Base-by-base conservation (phyloP, 2,113 vertebrate species). In the Colinus virginianus region DNA sequence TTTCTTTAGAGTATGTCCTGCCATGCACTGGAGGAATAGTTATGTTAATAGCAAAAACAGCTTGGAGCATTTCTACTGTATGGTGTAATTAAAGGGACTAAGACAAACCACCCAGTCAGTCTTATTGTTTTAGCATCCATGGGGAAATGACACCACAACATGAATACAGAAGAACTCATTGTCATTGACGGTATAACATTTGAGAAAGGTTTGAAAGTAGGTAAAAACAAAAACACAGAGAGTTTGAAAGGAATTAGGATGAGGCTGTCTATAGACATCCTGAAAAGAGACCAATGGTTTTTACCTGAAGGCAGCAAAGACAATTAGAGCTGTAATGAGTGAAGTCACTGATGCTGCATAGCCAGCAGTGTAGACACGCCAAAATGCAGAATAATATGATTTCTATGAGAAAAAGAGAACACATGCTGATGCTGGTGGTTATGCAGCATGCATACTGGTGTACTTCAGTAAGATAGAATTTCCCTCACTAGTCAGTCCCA, bases 251-350 rank as follows among this genome's bases (percentile, higher is more conserved):
- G 23, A 85, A 87, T 61, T 55, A 72, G 17, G 13, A 22, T 55
- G 32, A 71, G 3, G 9, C 2, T 72, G 4, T n/a, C 21, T 71
- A n/a, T 9, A 83, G 9, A 55, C 18, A 51, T 10, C 20, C 58
- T 68, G 56, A 49, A 79, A 70, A 67, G 19, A 93, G 36, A 83
- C 13, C 25, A 6, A 40, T 63, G 28, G 18, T 63, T 61, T 82
- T 96, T 96, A 97, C 97, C 97, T 97, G 95, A 97, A 97, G 63
- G 96, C 93, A 86, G 95, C 88, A 93, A 98, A 97, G 94, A 98
- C 95, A 82, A 97, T 92, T 38, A 97, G 91, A 66, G 97, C 97
- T 67, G 96, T 95, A 71, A 97, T 82, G 82, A 98, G 95, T 8
- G 98, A 95, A 69, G 93, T 94, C 84, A 98, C 79, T 4, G 98